Evolutionary conservation across 1,140 invertebrate genomes (phyloP).

Genomic region (Cotesia glomerata): DNA sequence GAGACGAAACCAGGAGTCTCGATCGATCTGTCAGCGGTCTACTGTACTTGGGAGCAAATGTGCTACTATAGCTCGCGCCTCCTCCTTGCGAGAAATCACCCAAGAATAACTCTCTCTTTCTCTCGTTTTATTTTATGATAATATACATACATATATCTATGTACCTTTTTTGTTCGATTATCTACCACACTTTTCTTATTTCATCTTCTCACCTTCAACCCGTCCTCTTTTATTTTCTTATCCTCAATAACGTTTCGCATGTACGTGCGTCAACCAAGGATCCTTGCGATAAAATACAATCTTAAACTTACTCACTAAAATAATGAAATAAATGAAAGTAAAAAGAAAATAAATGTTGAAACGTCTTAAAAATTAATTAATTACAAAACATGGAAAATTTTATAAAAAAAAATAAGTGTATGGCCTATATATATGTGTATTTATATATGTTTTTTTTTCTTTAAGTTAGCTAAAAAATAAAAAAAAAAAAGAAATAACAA

Average conservation of each 20-base stretch:
- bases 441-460: no score
- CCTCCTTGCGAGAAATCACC: conserved; percentile 1
- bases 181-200: background rate
- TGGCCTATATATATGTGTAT: no score
- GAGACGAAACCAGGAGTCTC: conserved; percentile 25
- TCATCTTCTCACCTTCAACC: background rate
- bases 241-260: background rate
- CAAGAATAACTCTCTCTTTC: background rate
- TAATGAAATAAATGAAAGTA: background rate
- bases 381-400: background rate
- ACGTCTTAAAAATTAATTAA: background rate
- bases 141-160: background rate
- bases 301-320: no score
- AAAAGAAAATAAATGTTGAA: conserved; percentile 23
- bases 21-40: conserved; percentile 29
- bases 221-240: background rate
- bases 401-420: no score
- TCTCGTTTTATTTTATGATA: background rate
- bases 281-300: background rate
- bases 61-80: conserved; percentile 9
- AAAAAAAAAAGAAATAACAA: no score
- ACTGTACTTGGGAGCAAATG: conserved; percentile 9
- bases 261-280: background rate
- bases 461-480: no score
- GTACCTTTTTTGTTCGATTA: background rate